Conservation (phyloP, 2,113 vertebrate genomes). For the Spermophilus dauricus region DNA sequence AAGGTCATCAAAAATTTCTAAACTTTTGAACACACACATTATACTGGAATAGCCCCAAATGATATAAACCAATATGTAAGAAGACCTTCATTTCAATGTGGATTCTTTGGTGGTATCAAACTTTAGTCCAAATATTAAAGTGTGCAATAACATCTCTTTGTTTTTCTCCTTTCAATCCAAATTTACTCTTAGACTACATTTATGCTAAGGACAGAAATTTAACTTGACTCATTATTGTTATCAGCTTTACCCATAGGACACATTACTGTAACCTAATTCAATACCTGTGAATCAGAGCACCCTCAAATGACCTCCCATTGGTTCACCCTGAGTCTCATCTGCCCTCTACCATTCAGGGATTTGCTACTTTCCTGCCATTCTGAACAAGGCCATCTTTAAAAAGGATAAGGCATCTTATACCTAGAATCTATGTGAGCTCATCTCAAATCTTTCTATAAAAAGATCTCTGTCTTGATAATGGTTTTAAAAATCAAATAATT, state of each 20-base stretch:
- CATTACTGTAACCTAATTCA: neutral
- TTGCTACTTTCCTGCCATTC: neutral
- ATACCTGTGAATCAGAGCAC: neutral
- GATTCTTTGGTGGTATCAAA: neutral
- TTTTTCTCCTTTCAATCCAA: neutral
- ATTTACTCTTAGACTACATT: neutral
- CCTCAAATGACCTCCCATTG: neutral
- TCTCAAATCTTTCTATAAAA: neutral
- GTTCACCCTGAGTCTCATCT: neutral
- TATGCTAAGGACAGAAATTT: neutral
- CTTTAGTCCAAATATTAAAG: neutral
- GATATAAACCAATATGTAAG: neutral
- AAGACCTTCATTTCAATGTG: neutral
- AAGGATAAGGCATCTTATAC: neutral
- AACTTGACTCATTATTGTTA: neutral
- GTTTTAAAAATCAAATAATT: neutral
- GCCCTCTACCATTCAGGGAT: rapidly evolving
- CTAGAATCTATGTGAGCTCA: neutral
- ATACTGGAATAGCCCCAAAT: neutral
- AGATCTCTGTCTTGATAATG: neutral
- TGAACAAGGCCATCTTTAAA: neutral
- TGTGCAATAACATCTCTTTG: neutral
- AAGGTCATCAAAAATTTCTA: neutral
- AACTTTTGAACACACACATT: neutral
- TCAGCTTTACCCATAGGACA: neutral